Evolutionary conservation across 2,113 vertebrate species (phyloP).

Genomic region (Coracopsis vasa): DNA sequence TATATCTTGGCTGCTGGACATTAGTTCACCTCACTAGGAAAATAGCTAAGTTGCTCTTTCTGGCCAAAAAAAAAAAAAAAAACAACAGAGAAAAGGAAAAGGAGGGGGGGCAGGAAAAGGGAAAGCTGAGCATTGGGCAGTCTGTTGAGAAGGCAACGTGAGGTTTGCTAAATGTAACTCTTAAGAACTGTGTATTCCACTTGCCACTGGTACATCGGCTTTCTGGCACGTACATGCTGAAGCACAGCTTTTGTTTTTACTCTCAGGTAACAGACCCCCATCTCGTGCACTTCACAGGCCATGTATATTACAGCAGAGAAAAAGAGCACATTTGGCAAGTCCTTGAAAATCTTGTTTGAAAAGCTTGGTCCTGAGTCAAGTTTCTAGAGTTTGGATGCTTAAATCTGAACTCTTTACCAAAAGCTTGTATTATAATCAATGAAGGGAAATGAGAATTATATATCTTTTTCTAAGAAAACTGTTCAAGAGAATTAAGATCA

Average conservation of each 20-base stretch:
- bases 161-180: background rate
- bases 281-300: background rate
- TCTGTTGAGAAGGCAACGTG: background rate
- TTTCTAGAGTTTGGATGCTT: background rate
- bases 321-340: background rate
- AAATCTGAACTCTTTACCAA: background rate
- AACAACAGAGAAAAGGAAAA: too few species aligned
- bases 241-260: background rate
- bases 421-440: background rate
- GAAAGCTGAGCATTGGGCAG: background rate
- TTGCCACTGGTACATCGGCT: background rate
- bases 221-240: too few species aligned
- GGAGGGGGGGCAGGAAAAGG: background rate
- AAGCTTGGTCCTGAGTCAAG: background rate
- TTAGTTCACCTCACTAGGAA: background rate
- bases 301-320: background rate
- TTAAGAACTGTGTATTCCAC: background rate
- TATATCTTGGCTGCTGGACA: background rate
- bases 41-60: background rate
- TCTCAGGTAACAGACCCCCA: background rate
- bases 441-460: background rate
- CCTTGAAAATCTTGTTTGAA: background rate
- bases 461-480: background rate
- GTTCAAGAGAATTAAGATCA: background rate
- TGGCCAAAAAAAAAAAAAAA: background rate